Percentiles rank a stretch among this genome's conserved stretches.
Evolutionary conservation across 2,888 invertebrate species (phyloP).

Genomic region (Zaprionus bogoriensis): DNA sequence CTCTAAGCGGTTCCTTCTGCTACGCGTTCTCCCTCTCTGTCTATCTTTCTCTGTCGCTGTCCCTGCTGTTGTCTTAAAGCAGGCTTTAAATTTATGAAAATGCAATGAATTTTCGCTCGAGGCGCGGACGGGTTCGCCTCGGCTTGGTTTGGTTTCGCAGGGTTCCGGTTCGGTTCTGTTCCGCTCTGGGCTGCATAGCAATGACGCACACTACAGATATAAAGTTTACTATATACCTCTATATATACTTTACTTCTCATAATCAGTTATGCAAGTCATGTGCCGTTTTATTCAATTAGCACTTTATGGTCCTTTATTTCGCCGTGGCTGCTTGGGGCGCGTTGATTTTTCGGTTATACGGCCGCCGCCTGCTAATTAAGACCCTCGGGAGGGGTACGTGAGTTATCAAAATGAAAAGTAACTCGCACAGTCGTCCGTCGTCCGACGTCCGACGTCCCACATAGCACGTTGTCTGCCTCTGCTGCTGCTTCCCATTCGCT

Average conservation of each 20-base stretch:
- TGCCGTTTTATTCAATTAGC: conserved; percentile 82
- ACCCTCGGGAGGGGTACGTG: conserved; percentile 74
- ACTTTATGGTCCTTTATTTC: conserved; percentile 80
- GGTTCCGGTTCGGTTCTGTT: conserved; percentile 11
- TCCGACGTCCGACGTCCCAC: not conserved
- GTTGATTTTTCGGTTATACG: conserved; percentile 80
- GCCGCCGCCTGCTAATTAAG: conserved; percentile 76
- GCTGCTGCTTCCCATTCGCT: conserved; percentile 22
- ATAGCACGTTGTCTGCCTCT: not conserved
- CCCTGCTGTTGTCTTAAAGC: conserved; percentile 53
- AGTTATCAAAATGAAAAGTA: conserved; percentile 79
- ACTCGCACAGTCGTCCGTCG: conserved; percentile 39
- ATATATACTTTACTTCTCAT: conserved; percentile 62
- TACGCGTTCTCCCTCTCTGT: conserved; percentile 8
- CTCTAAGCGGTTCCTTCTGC: conserved; percentile 61
- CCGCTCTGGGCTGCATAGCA: conserved; percentile 54
- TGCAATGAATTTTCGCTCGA: conserved; percentile 62
- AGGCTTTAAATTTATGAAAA: conserved; percentile 76
- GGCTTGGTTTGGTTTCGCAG: conserved; percentile 5
- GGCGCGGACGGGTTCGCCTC: conserved; percentile 57
- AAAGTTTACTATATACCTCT: conserved; percentile 33
- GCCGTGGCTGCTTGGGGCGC: conserved; percentile 55
- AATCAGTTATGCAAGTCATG: conserved; percentile 81
- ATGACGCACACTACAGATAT: conserved; percentile 35
- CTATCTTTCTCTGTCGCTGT: not conserved